phyloP scores from a whole-genome alignment of 2,113 vertebrate genomes.

The Ceratotherium simum region DNA sequence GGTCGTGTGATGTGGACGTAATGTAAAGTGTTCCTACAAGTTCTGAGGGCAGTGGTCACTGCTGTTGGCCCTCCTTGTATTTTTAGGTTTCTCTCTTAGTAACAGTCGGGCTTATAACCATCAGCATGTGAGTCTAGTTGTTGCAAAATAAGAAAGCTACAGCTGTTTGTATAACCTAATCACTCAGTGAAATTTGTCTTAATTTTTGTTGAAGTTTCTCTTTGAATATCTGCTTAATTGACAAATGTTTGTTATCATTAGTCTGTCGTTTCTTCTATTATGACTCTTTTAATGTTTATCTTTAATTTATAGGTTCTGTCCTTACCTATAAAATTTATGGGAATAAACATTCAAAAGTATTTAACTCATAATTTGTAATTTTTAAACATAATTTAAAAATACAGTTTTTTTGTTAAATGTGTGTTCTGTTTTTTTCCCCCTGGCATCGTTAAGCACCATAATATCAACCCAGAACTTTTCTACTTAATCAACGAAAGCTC shows the following conservation, averaged over 20 bases:
- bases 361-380: constrained; percentile 20
- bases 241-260: constrained; percentile 15
- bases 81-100: constrained; percentile 88
- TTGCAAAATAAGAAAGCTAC: constrained; percentile 81
- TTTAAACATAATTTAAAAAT: constrained; percentile 36
- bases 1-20: constrained; percentile 84
- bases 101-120: constrained; percentile 83
- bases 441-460: neutral
- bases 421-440: neutral
- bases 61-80: constrained; percentile 84
- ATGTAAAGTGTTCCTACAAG: constrained; percentile 82
- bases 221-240: constrained; percentile 32
- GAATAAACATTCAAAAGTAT: neutral
- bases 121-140: constrained; percentile 78
- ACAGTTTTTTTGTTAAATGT: neutral
- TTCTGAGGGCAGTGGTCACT: constrained; percentile 82
- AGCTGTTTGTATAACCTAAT: constrained; percentile 83
- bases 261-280: constrained; percentile 21
- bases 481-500: constrained; percentile 1
- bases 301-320: constrained; percentile 33
- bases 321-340: constrained; percentile 28
- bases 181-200: constrained; percentile 60
- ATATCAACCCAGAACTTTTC: neutral
- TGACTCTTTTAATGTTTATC: neutral
- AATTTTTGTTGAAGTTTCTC: constrained; percentile 53